Conservation (phyloP, 2,113 vertebrate species). For the Lophius piscatorius region DNA sequence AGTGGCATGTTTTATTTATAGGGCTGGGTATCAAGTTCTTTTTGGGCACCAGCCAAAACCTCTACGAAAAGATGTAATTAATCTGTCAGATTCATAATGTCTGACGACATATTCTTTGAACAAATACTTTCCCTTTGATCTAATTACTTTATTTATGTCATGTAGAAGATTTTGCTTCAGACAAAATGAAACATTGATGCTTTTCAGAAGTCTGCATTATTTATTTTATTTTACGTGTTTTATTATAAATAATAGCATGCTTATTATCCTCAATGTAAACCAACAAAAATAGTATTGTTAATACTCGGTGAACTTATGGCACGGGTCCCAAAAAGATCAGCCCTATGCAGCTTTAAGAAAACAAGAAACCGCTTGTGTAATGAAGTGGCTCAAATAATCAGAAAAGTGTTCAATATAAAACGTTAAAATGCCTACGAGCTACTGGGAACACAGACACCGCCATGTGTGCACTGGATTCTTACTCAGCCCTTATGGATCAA, state of each 20-base stretch:
- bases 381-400: neutral
- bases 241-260: neutral
- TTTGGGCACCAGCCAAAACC: no score
- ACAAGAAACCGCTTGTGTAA: neutral
- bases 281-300: neutral
- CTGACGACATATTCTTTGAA: no score
- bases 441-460: no score
- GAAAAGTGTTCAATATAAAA: no score
- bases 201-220: neutral
- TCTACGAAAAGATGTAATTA: no score
- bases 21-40: neutral
- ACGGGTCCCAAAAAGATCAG: neutral
- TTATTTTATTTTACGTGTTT: neutral
- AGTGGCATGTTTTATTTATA: neutral
- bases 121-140: no score
- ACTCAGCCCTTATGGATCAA: no score
- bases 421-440: no score
- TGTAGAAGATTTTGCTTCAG: neutral
- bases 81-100: no score
- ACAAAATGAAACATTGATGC: neutral
- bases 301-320: neutral
- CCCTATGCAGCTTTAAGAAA: neutral
- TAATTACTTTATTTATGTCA: neutral
- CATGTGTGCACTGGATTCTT: no score
- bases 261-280: neutral